phyloP scores from a whole-genome alignment of 2,888 invertebrate genomes.

The Campopleginae sp. region DNA sequence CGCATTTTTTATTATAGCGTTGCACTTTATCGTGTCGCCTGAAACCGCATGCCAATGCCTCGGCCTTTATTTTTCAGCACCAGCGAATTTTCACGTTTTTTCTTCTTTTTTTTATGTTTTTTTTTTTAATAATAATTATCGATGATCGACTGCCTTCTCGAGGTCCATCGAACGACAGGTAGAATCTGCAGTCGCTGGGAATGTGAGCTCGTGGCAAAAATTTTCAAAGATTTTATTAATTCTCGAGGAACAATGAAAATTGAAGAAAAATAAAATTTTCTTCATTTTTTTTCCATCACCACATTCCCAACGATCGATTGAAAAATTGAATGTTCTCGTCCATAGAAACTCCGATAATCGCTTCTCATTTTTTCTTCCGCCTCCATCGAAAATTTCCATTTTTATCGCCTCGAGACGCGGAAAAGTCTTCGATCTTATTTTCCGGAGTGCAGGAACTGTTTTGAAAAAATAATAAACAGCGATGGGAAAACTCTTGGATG shows the following conservation, averaged over 20 bases:
- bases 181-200: not conserved
- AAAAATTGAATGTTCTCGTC: conserved; percentile 5
- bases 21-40: conserved; percentile 40
- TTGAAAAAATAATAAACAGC: not conserved
- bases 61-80: conserved; percentile 24
- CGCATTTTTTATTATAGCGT: conserved; percentile 21
- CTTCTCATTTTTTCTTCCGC: not conserved
- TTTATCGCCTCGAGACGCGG: not conserved
- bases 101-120: conserved; percentile 11
- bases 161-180: conserved; percentile 9
- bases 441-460: no score
- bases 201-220: not conserved
- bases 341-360: not conserved
- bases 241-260: not conserved
- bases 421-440: conserved; percentile 4
- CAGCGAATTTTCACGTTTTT: conserved; percentile 31
- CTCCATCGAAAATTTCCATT: not conserved
- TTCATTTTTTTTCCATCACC: not conserved
- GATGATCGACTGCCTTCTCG: conserved; percentile 6
- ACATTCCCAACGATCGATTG: not conserved
- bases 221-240: not conserved
- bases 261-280: not conserved
- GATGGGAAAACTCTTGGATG: conserved; percentile 19
- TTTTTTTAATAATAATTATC: not conserved
- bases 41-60: conserved; percentile 47